Percentiles rank a stretch among this genome's conserved stretches.
These are phyloP conservation scores for Apamea monoglypha DNA, from an alignment of 2,888 invertebrate genomes.

Conservation along the genomic window DNA sequence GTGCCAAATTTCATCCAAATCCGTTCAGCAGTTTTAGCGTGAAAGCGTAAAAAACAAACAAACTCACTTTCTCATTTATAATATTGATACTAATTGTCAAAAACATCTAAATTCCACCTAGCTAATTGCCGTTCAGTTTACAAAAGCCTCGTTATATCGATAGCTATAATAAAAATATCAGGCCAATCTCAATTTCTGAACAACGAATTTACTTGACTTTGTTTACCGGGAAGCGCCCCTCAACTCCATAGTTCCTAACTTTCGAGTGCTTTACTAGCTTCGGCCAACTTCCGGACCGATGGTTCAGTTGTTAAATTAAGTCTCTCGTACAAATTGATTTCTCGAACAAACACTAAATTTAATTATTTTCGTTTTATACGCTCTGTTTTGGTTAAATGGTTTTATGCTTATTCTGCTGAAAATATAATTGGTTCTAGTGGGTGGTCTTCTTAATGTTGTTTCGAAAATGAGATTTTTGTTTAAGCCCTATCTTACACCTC, in stretches of 20 bases:
- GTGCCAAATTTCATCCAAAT: no score
- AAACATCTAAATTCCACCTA: not conserved
- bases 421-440: not conserved
- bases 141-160: not conserved
- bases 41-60: no score
- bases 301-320: constrained; percentile 36
- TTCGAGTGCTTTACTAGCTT: constrained; percentile 40
- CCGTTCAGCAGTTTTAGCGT: no score
- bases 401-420: not conserved
- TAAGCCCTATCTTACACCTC: not conserved
- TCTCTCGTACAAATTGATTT: constrained; percentile 27
- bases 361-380: constrained; percentile 10
- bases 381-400: constrained; percentile 26
- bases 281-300: constrained; percentile 36
- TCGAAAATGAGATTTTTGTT: not conserved
- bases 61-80: no score
- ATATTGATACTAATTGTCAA: not conserved
- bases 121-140: not conserved
- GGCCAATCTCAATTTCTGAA: constrained; percentile 9
- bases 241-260: constrained; percentile 40
- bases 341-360: constrained; percentile 30
- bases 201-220: constrained; percentile 34
- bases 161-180: constrained; percentile 11
- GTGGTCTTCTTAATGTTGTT: not conserved
- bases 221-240: constrained; percentile 27